Evolutionary conservation across 1,140 invertebrate genomes (phyloP).

Genomic region (Caenorhabditis remanei): DNA sequence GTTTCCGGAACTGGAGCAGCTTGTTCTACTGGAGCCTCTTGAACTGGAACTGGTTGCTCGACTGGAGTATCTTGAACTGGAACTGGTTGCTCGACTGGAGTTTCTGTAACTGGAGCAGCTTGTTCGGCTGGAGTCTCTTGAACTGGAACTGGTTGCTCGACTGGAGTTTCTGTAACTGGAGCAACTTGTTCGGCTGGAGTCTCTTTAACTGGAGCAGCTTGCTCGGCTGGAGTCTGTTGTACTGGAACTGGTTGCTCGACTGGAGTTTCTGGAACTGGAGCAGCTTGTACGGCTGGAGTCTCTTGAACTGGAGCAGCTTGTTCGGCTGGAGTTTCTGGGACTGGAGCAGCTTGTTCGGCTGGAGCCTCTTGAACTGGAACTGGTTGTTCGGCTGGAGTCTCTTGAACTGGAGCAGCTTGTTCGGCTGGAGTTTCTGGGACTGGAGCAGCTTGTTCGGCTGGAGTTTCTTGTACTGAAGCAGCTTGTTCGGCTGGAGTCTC

Average conservation of each 20-base stretch:
- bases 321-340: background rate
- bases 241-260: background rate
- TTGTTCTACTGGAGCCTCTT: slow-evolving; percentile 22
- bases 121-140: background rate
- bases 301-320: background rate
- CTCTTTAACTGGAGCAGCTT: background rate
- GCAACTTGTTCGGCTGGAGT: background rate
- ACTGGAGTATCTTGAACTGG: background rate
- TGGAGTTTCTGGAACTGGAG: background rate
- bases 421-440: slow-evolving; percentile 1
- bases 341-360: slow-evolving; percentile 25
- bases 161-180: background rate
- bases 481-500: background rate
- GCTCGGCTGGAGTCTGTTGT: background rate
- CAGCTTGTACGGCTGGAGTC: slow-evolving; percentile 27
- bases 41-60: background rate
- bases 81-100: background rate
- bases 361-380: background rate
- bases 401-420: background rate
- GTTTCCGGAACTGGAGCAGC: background rate
- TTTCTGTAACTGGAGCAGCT: background rate
- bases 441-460: background rate
- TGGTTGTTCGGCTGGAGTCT: background rate
- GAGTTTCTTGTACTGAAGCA: background rate
- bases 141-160: background rate